These are phyloP conservation scores for Lasioglossum morio DNA, from an alignment of 2,888 invertebrate species.

Conservation along the genomic window DNA sequence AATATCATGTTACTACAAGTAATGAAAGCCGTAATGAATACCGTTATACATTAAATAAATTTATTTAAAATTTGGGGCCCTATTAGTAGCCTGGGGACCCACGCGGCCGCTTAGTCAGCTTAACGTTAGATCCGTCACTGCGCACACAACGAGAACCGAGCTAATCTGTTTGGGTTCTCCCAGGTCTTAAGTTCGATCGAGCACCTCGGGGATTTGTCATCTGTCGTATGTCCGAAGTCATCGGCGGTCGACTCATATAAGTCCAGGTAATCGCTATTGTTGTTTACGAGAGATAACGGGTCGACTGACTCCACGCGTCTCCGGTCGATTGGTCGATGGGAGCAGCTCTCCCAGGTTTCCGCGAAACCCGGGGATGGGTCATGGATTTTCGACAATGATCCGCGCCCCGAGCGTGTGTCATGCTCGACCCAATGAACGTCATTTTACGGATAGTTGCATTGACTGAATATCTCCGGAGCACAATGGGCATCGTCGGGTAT, in stretches of 20 bases:
- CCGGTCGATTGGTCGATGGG: not conserved
- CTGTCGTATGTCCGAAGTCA: not conserved
- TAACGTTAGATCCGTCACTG: too few species aligned
- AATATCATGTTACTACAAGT: too few species aligned
- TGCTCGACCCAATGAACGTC: not conserved
- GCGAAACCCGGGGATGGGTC: not conserved
- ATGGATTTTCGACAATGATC: constrained; percentile 17
- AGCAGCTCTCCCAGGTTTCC: not conserved
- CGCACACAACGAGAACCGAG: not conserved
- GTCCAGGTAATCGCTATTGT: constrained; percentile 40
- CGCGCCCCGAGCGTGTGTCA: not conserved
- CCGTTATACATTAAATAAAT: too few species aligned
- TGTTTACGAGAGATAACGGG: constrained; percentile 34
- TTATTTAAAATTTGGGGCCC: too few species aligned
- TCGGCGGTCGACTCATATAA: not conserved
- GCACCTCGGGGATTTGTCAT: not conserved
- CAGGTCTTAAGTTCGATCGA: not conserved
- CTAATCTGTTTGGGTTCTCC: not conserved
- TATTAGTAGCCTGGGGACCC: too few species aligned
- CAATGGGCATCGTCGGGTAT: not conserved
- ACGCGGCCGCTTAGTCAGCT: too few species aligned
- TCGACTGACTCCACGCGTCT: not conserved
- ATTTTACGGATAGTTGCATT: not conserved
- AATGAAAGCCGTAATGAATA: too few species aligned
- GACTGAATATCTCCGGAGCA: not conserved